Conservation (phyloP, 2,113 vertebrate species). For the Oncorhynchus kisutch region DNA sequence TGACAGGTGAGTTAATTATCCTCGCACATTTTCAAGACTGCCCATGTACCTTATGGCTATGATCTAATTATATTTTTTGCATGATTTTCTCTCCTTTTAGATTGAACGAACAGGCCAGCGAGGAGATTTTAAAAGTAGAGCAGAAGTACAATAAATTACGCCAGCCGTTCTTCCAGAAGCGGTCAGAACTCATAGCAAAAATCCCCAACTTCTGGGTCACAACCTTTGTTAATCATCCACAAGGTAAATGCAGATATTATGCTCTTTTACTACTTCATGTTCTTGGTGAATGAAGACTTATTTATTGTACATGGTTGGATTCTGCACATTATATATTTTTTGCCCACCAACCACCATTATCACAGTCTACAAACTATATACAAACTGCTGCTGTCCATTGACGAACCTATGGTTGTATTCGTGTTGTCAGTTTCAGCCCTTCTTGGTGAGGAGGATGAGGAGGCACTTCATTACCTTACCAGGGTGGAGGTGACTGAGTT, state of each 20-base stretch:
- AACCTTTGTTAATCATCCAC: constrained; percentile 94
- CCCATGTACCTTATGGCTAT: background rate
- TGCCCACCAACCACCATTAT: too few species aligned
- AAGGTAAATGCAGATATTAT: constrained; percentile 70
- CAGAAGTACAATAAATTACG: constrained; percentile 95
- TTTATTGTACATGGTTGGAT: too few species aligned
- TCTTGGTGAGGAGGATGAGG: constrained; percentile 89
- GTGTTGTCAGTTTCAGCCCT: constrained; percentile 83
- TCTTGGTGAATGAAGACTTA: too few species aligned
- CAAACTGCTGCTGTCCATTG: too few species aligned
- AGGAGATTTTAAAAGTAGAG: constrained; percentile 96
- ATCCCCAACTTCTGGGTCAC: constrained; percentile 94
- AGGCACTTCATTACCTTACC: constrained; percentile 90
- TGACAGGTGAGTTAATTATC: constrained; percentile 78
- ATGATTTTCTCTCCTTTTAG: constrained; percentile 47
- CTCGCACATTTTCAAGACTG: background rate
- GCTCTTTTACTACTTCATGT: too few species aligned
- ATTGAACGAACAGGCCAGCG: constrained; percentile 93
- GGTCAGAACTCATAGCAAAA: constrained; percentile 95
- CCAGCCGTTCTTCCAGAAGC: constrained; percentile 93
- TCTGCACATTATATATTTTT: too few species aligned
- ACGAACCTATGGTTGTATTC: background rate
- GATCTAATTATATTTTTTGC: background rate
- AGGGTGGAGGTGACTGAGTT: constrained; percentile 92
- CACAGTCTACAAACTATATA: too few species aligned